These are phyloP conservation scores for Solen grandis DNA, from an alignment of 1,140 invertebrate species.

Conservation along the genomic window DNA sequence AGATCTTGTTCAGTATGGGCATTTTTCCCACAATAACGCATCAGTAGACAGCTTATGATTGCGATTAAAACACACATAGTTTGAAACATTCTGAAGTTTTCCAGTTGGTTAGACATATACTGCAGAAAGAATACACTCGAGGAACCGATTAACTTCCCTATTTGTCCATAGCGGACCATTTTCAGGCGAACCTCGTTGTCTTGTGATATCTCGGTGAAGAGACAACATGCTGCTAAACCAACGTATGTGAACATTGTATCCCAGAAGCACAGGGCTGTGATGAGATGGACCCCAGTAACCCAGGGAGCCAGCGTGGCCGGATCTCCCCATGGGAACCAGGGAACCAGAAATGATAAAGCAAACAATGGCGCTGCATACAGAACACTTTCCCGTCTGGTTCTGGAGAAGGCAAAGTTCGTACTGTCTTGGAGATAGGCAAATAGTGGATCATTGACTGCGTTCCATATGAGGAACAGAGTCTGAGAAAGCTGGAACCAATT, in stretches of 20 bases:
- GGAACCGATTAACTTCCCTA: constrained; percentile 72
- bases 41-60: constrained; percentile 67
- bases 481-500: constrained; percentile 81
- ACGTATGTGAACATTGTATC: constrained; percentile 81
- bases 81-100: constrained; percentile 78
- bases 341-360: constrained; percentile 78
- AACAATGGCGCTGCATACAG: constrained; percentile 80
- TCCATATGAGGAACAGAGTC: constrained; percentile 81
- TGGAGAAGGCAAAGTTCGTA: constrained; percentile 73
- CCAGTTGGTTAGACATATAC: constrained; percentile 67
- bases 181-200: constrained; percentile 73
- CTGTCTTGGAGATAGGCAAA: constrained; percentile 81
- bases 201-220: constrained; percentile 80
- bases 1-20: constrained; percentile 73
- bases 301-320: constrained; percentile 21
- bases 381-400: constrained; percentile 77
- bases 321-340: constrained; percentile 80
- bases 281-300: constrained; percentile 80
- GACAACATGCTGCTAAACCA: constrained; percentile 78
- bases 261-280: constrained; percentile 80
- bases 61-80: constrained; percentile 67
- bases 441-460: constrained; percentile 82
- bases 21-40: constrained; percentile 71
- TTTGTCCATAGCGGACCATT: constrained; percentile 76
- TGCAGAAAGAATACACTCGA: constrained; percentile 66